Percentiles rank a stretch among this genome's conserved stretches.
Evolutionary conservation across 2,888 invertebrate species (phyloP).

Genomic region (Drosophila silvestris): DNA sequence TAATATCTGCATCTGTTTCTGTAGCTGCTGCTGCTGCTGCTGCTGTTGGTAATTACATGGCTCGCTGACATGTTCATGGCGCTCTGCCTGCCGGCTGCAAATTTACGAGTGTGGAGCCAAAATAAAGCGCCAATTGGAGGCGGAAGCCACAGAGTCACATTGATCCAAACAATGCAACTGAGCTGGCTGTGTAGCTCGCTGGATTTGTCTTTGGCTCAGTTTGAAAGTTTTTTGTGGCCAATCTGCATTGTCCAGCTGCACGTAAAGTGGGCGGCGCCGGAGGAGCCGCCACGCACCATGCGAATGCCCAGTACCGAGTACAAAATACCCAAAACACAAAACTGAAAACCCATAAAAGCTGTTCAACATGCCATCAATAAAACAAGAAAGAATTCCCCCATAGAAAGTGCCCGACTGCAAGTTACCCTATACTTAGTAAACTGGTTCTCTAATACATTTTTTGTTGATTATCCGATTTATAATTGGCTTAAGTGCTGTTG

Average conservation of each 20-base stretch:
- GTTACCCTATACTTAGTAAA: neutral
- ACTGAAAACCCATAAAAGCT: constrained; percentile 77
- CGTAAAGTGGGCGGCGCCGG: constrained; percentile 70
- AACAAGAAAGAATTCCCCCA: constrained; percentile 27
- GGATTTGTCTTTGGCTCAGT: constrained; percentile 23
- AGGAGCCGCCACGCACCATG: constrained; percentile 36
- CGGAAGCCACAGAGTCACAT: constrained; percentile 72
- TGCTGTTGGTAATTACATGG: constrained; percentile 78
- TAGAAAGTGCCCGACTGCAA: neutral
- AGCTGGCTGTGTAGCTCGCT: constrained; percentile 18
- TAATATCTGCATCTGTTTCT: constrained; percentile 20
- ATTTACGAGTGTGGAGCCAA: constrained; percentile 62
- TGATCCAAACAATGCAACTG: constrained; percentile 72
- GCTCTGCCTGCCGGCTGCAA: constrained; percentile 50
- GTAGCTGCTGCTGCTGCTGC: constrained; percentile 23
- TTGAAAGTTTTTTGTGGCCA: constrained; percentile 61
- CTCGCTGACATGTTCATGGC: constrained; percentile 80
- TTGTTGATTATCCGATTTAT: neutral
- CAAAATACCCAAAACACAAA: constrained; percentile 27
- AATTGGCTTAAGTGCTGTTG: neutral
- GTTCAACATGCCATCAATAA: constrained; percentile 80
- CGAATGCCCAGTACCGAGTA: constrained; percentile 6
- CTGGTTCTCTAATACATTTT: neutral
- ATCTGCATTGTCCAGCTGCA: constrained; percentile 48
- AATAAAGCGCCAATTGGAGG: constrained; percentile 76